Percentiles rank a stretch among this genome's conserved stretches.
These are phyloP conservation scores for Aphelenchoides avenae DNA, from an alignment of 1,140 invertebrate species.

Conservation along the genomic window DNA sequence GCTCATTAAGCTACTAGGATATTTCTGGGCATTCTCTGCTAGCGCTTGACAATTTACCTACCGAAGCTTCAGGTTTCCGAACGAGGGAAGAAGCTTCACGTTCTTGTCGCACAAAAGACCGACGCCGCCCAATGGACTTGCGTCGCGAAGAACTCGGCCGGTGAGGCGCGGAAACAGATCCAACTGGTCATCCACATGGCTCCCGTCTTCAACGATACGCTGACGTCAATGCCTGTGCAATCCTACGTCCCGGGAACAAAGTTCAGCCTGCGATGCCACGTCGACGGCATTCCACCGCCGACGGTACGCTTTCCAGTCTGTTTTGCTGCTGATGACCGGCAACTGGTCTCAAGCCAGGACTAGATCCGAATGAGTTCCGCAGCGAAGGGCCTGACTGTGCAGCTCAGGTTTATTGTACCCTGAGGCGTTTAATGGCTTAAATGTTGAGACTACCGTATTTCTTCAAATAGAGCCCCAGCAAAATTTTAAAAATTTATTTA, in stretches of 20 bases:
- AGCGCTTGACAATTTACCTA: too few species aligned
- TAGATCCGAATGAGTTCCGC: not conserved
- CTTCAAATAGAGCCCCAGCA: not conserved
- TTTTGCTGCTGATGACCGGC: too few species aligned
- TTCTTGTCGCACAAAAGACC: conserved; percentile 37
- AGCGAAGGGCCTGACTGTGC: not conserved
- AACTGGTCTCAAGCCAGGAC: not conserved
- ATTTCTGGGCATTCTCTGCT: too few species aligned
- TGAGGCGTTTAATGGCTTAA: not conserved
- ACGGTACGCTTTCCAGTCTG: conserved; percentile 34
- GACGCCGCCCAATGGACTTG: conserved; percentile 42
- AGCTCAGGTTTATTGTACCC: not conserved
- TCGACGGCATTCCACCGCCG: conserved; percentile 60
- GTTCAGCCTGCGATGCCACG: conserved; percentile 60
- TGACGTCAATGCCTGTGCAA: conserved; percentile 41
- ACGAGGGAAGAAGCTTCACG: conserved; percentile 38
- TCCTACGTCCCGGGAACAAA: conserved; percentile 57
- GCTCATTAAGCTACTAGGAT: too few species aligned
- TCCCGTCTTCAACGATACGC: conserved; percentile 45
- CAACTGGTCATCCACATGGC: conserved; percentile 60
- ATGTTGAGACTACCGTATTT: not conserved
- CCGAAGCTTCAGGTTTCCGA: conserved; percentile 38
- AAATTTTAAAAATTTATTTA: conserved; percentile 6
- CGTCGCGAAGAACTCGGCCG: conserved; percentile 60
- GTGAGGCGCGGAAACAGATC: conserved; percentile 58